These are phyloP conservation scores for Pseudopodoces humilis DNA, from an alignment of 2,113 vertebrate species.

Conservation along the genomic window DNA sequence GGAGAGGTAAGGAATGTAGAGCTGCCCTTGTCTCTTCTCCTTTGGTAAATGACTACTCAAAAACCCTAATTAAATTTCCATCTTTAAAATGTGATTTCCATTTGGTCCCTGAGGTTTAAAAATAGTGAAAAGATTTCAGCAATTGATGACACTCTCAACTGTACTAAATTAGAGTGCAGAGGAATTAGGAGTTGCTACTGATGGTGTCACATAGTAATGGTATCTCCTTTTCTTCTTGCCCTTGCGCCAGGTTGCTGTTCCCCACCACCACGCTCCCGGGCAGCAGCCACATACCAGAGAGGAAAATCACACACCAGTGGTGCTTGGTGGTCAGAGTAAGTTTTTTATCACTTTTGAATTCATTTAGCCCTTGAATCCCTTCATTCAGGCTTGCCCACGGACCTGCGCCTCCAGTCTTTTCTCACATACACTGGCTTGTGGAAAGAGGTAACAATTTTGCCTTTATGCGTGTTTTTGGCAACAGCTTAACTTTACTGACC, in stretches of 20 bases:
- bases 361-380: background rate
- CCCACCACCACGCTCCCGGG: accelerated
- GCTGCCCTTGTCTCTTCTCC: background rate
- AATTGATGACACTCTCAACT: background rate
- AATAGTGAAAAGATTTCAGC: slow-evolving; percentile 2
- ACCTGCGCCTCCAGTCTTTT: background rate
- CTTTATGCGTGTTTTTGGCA: background rate
- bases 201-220: background rate
- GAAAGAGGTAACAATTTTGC: background rate
- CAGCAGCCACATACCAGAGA: background rate
- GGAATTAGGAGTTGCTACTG: background rate
- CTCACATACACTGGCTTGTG: accelerated
- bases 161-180: background rate
- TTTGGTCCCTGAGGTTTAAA: slow-evolving; percentile 40
- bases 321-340: background rate
- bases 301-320: background rate
- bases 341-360: background rate
- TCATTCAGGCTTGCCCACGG: background rate
- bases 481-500: background rate
- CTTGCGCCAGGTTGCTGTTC: background rate
- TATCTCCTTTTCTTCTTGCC: background rate
- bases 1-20: slow-evolving; percentile 29
- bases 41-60: slow-evolving; percentile 6
- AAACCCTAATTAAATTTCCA: slow-evolving; percentile 31
- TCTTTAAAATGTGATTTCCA: slow-evolving; percentile 34